Evolutionary conservation across 2,888 invertebrate genomes (phyloP), one percentile per base, ranked within the genome.

Genomic region (Microctonus hyperodae): DNA sequence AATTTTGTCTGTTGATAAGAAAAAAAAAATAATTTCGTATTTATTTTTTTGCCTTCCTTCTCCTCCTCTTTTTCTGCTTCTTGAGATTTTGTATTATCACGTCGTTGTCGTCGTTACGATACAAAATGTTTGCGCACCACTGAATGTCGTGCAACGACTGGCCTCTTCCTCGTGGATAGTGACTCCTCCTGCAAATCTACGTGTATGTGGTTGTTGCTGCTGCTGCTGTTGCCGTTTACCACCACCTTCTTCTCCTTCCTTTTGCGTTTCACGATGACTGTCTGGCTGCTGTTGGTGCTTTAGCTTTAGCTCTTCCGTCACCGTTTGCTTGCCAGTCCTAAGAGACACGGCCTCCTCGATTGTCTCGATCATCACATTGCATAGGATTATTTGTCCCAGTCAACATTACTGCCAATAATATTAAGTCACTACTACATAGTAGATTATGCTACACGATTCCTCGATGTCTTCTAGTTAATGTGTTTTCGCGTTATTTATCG

Each of bases 161-260:
- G 72, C 73, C 75, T 73, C 75, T 75, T 75, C 75, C 73, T 73
- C 73, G 72, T 72, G 68, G 70, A 65, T 65, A 67, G 48, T 59
- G 58, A 70, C 70, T 70, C 70, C 71, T 71, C 72, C 71, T 69
- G 67, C 62, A 72, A 72, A 68, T 44, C 50, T n/a, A 51, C 35
- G 57, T 51, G 53, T 62, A 40, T 57, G 37, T 56, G n/a, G 50
- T 50, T 10, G 23, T 28, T 44, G 61, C 31, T 61, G 65, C 64
- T 62, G 51, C 22, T 57, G 37, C 35, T 61, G 65, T 65, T 50
- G 62, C 61, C 65, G 59, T 31, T 28, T 51, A n/a, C 66, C 55
- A 48, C 60, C 60, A 60, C 60, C 68, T 65, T 60, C 61, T 40
- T 56, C 64, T 62, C 69, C 64, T 67, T 69, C 68, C 66, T 66